These are phyloP conservation scores for Drosophila erecta DNA, from an alignment of 1,140 invertebrate species.

Conservation along the genomic window DNA sequence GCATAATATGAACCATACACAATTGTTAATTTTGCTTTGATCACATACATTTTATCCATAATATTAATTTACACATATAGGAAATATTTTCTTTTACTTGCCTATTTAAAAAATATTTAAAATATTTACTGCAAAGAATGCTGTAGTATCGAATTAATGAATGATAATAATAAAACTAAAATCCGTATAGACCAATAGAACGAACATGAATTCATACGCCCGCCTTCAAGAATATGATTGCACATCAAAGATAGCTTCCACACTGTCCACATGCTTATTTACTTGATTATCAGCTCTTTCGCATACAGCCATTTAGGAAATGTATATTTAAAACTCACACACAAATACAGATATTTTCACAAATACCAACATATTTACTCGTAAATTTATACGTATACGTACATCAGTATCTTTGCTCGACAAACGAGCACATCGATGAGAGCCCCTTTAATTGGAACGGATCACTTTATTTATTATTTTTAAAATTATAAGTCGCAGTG, in stretches of 20 bases:
- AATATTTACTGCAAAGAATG: conserved; percentile 12
- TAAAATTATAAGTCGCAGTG: too few relatives aligned
- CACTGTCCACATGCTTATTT: conserved; percentile 72
- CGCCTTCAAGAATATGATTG: conserved; percentile 57
- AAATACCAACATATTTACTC: conserved; percentile 7
- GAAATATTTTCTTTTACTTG: conserved; percentile 2
- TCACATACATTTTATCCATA: background rate
- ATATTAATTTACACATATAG: conserved; percentile 3
- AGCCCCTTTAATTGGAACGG: too few relatives aligned
- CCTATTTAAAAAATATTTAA: background rate
- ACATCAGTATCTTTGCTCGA: too few relatives aligned
- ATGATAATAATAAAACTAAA: conserved; percentile 53
- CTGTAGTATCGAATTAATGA: conserved; percentile 26
- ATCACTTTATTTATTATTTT: too few relatives aligned
- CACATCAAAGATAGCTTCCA: conserved; percentile 67
- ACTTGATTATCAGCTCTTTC: conserved; percentile 46
- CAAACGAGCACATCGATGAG: too few relatives aligned
- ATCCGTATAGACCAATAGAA: conserved; percentile 48
- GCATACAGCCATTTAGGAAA: conserved; percentile 33
- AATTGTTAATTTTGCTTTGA: background rate
- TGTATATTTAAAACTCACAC: conserved; percentile 50
- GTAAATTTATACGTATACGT: too few relatives aligned
- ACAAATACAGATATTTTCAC: conserved; percentile 12
- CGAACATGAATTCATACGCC: conserved; percentile 42
- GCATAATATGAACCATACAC: background rate